Percentiles rank a stretch among this genome's conserved stretches.
Conservation (phyloP, 1,140 invertebrate species). For the Mesaphorura yosii region DNA sequence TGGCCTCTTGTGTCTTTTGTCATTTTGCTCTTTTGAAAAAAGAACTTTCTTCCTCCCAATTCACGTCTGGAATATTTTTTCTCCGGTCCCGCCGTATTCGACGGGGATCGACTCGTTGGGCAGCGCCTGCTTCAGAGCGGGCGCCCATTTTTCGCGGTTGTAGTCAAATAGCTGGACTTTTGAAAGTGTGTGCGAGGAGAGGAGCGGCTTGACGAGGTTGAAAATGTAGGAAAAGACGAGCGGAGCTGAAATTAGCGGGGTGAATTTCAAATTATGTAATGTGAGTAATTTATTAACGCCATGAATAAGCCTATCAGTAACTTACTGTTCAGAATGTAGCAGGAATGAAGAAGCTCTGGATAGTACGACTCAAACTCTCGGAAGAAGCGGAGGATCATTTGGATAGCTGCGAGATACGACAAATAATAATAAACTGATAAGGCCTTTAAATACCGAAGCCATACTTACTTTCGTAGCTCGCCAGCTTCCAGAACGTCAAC, state of each 20-base stretch:
- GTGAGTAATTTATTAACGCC: neutral
- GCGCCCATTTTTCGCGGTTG: conserved; percentile 6
- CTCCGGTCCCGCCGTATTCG: conserved; percentile 9
- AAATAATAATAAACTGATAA: neutral
- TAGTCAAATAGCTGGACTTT: conserved; percentile 15
- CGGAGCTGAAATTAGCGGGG: neutral
- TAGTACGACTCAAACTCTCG: conserved; percentile 16
- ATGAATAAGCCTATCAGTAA: neutral
- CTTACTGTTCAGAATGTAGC: conserved; percentile 15
- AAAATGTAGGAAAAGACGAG: conserved; percentile 12
- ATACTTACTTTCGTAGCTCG: conserved; percentile 16
- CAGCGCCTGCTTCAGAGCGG: neutral
- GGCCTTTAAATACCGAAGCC: neutral
- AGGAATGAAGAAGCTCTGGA: conserved; percentile 13
- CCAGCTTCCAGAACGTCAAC: conserved; percentile 13
- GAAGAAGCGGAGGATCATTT: conserved; percentile 8
- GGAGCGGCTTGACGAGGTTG: conserved; percentile 17
- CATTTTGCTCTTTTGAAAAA: too few species aligned
- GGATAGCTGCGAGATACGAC: conserved; percentile 1
- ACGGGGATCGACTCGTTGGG: conserved; percentile 7
- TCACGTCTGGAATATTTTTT: neutral
- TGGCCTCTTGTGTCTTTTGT: too few species aligned
- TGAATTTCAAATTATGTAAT: neutral
- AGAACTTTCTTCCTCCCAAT: neutral
- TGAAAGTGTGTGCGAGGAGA: conserved; percentile 3